Evolutionary conservation across 2,113 vertebrate species (phyloP).

Genomic region (Corapipo altera): DNA sequence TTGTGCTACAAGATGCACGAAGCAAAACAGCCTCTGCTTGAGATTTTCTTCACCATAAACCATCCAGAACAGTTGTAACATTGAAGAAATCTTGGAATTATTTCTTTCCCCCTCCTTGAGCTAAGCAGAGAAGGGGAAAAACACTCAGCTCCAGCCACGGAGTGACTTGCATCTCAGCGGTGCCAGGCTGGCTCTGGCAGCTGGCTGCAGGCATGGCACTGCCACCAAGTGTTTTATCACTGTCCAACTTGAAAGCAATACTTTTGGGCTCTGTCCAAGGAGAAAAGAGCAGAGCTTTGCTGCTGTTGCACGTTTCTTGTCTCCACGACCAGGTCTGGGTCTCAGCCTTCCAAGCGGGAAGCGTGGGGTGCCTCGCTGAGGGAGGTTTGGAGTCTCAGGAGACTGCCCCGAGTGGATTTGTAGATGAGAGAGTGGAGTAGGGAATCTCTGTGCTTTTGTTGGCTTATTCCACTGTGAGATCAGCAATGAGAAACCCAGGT

Average conservation of each 20-base stretch:
- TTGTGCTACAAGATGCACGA: background rate
- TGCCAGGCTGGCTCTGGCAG: conserved; percentile 25
- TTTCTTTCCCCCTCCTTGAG: background rate
- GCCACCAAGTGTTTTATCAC: conserved; percentile 31
- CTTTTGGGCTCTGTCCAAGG: conserved; percentile 1
- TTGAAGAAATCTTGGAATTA: background rate
- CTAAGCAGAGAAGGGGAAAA: background rate
- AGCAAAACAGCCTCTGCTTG: background rate
- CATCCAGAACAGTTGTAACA: background rate
- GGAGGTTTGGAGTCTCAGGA: background rate
- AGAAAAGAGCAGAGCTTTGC: conserved; percentile 26
- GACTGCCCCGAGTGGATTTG: background rate
- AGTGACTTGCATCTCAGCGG: background rate
- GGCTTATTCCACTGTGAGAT: background rate
- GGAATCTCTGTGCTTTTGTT: background rate
- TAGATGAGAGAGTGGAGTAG: background rate
- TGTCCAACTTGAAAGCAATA: conserved; percentile 16
- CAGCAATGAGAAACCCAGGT: background rate
- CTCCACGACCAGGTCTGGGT: background rate
- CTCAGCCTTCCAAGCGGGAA: background rate
- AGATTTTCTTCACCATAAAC: background rate
- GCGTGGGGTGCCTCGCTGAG: accelerated
- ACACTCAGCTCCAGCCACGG: background rate
- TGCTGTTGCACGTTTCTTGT: background rate
- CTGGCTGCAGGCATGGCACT: conserved; percentile 12